phyloP scores from a whole-genome alignment of 2,888 invertebrate species.

The Pachydiplax longipennis region DNA sequence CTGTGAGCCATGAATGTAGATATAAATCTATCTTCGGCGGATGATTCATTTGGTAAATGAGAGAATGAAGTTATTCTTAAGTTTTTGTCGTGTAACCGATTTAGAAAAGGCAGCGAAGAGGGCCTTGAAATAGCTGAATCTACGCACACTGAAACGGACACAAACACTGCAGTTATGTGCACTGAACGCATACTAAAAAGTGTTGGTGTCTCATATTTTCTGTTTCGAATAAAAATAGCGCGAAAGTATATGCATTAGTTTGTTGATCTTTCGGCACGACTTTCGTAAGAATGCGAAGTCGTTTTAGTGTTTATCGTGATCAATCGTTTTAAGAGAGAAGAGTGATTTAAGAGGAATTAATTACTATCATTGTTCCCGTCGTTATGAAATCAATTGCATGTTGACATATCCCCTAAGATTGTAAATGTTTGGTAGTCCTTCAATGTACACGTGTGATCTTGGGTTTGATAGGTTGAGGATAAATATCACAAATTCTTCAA shows the following conservation, averaged over 20 bases:
- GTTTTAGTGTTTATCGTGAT: not conserved
- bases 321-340: not conserved
- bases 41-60: not conserved
- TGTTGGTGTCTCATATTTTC: not conserved
- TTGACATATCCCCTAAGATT: not conserved
- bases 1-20: not conserved
- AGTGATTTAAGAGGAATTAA: not conserved
- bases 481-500: not conserved
- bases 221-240: not conserved
- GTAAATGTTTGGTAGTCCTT: not conserved
- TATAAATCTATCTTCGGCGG: not conserved
- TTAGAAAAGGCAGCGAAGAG: constrained; percentile 18
- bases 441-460: not conserved
- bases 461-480: not conserved
- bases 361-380: not conserved
- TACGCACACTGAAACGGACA: constrained; percentile 23
- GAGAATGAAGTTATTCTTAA: not conserved
- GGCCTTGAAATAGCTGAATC: constrained; percentile 35
- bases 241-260: not conserved
- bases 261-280: not conserved
- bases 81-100: not conserved
- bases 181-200: not conserved
- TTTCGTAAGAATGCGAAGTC: not conserved
- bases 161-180: constrained; percentile 25
- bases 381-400: not conserved